Evolutionary conservation across 2,888 invertebrate species (phyloP).

Genomic region (Cosmopolites sordidus): DNA sequence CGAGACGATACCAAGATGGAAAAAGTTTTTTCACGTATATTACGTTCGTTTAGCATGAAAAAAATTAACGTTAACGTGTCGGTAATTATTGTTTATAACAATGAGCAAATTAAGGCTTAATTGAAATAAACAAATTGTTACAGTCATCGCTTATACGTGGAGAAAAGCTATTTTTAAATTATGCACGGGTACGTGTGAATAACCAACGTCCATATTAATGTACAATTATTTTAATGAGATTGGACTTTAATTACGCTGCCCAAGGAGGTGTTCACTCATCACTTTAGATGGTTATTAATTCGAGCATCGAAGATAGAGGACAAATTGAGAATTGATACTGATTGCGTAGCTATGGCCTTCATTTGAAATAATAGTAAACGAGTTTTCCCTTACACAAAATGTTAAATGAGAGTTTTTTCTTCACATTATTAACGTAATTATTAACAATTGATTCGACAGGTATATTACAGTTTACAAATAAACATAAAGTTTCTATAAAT

Average conservation of each 20-base stretch:
- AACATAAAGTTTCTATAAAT: no score
- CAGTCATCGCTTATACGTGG: not conserved
- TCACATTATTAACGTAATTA: no score
- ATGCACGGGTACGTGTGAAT: not conserved
- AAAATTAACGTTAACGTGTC: not conserved
- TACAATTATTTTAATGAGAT: constrained; percentile 1
- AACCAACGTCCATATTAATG: not conserved
- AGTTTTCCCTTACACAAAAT: no score
- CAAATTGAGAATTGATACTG: not conserved
- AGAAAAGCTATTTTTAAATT: not conserved
- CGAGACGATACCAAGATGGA: no score
- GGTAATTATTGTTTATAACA: constrained; percentile 2
- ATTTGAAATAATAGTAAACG: no score
- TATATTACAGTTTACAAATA: no score
- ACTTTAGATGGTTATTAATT: not conserved
- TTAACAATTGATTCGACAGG: no score
- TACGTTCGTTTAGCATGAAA: not conserved
- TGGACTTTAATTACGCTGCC: not conserved
- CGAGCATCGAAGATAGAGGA: not conserved
- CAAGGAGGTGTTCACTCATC: not conserved
- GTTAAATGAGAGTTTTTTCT: no score
- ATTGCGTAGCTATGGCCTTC: no score
- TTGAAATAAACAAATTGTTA: constrained; percentile 2
- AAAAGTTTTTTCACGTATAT: no score
- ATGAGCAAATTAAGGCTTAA: not conserved